Evolutionary conservation across 2,888 invertebrate genomes (phyloP).

Genomic region (Tenthredo mesomela): DNA sequence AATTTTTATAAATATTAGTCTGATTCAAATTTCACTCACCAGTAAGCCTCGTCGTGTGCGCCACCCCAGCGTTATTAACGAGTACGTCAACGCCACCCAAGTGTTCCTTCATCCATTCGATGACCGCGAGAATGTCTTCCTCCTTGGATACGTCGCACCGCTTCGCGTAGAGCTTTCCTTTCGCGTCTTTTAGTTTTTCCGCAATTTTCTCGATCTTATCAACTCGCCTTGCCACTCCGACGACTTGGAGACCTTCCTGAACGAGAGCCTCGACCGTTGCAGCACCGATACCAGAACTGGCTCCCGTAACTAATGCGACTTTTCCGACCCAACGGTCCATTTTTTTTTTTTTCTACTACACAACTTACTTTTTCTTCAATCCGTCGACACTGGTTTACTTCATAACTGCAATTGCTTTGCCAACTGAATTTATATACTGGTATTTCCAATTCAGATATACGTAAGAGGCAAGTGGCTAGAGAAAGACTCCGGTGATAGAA

Average conservation of each 20-base stretch:
- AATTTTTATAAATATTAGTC: not conserved
- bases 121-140: constrained; percentile 80
- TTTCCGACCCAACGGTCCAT: constrained; percentile 83
- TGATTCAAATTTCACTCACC: not conserved
- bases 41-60: constrained; percentile 51
- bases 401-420: not conserved
- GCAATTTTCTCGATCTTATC: constrained; percentile 75
- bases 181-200: constrained; percentile 58
- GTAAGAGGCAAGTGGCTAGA: not conserved
- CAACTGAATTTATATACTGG: not conserved
- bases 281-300: constrained; percentile 83
- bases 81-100: constrained; percentile 81
- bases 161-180: constrained; percentile 73
- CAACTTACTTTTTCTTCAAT: not conserved
- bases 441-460: not conserved
- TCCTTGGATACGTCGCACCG: constrained; percentile 80
- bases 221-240: constrained; percentile 79
- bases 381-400: not conserved
- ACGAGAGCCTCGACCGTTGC: constrained; percentile 77
- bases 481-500: not conserved
- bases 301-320: constrained; percentile 84
- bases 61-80: constrained; percentile 82
- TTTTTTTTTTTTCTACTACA: not conserved
- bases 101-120: constrained; percentile 78
- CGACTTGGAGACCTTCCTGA: constrained; percentile 79